Percentiles rank a stretch among this genome's conserved stretches.
Conservation (phyloP, 2,113 vertebrate genomes). For the Megatriorchis doriae region DNA sequence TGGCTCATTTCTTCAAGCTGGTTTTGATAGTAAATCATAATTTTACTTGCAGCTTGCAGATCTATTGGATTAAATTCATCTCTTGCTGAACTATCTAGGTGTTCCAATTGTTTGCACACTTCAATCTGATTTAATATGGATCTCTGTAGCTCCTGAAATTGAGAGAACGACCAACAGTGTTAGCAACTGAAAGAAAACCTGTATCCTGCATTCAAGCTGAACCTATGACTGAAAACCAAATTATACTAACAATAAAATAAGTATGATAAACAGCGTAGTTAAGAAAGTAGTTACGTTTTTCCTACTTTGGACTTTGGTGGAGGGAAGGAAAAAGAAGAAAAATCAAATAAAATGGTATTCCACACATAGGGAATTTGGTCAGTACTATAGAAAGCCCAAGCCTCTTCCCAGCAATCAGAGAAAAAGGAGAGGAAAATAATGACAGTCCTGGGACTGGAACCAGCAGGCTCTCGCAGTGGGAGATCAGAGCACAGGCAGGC, state of each 20-base stretch:
- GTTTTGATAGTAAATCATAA: constrained; percentile 73
- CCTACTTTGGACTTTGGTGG: not conserved
- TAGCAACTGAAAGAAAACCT: not conserved
- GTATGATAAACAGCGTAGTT: not conserved
- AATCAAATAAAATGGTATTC: not conserved
- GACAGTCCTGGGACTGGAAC: not conserved
- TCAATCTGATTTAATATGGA: constrained; percentile 75
- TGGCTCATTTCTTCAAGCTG: constrained; percentile 78
- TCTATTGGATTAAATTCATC: constrained; percentile 78
- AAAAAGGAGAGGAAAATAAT: not conserved
- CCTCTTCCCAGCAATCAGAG: not conserved
- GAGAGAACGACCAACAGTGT: not conserved
- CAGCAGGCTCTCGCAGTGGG: not conserved
- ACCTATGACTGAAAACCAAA: not conserved
- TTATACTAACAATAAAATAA: not conserved
- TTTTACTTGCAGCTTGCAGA: constrained; percentile 64
- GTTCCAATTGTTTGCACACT: constrained; percentile 73
- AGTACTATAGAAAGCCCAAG: not conserved
- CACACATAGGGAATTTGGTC: not conserved
- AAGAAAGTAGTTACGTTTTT: not conserved
- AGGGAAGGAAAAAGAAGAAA: not conserved
- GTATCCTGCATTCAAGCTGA: not conserved
- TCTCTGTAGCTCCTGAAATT: constrained; percentile 63
- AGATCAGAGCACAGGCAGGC: not conserved
- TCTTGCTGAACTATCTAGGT: constrained; percentile 49